Conservation (phyloP, 2,888 invertebrate species). For the Rhynchonema sp. region DNA sequence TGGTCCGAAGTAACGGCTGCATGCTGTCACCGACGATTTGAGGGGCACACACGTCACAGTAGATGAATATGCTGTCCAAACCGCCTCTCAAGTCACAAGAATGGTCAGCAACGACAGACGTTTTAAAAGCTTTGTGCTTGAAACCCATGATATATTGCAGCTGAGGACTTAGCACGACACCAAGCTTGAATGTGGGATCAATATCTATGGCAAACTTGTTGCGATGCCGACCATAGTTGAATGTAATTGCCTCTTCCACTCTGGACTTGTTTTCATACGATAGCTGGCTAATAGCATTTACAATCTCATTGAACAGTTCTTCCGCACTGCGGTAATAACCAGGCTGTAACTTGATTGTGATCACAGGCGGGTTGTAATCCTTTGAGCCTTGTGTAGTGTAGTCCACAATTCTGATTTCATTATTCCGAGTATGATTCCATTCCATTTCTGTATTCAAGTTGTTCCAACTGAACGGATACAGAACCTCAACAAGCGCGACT, state of each 20-base stretch:
- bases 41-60: too few relatives aligned
- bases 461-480: neutral
- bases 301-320: neutral
- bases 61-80: neutral
- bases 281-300: neutral
- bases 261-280: neutral
- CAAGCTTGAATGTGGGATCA: neutral
- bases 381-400: neutral
- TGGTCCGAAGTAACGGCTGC: too few relatives aligned
- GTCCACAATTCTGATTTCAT: neutral
- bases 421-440: neutral
- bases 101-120: neutral
- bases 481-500: neutral
- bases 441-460: neutral
- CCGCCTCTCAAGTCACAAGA: slow-evolving; percentile 2
- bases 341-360: neutral
- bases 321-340: neutral
- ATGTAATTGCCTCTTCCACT: neutral
- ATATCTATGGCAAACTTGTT: neutral
- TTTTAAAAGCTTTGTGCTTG: neutral
- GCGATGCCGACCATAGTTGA: neutral
- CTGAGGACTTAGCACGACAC: neutral
- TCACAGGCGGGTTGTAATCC: neutral
- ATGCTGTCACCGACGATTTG: too few relatives aligned
- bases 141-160: neutral